A percentile compares a stretch with the other conserved stretches of the same genome.
phyloP scores from a whole-genome alignment of 2,113 vertebrate species.

The Podilymbus podiceps region DNA sequence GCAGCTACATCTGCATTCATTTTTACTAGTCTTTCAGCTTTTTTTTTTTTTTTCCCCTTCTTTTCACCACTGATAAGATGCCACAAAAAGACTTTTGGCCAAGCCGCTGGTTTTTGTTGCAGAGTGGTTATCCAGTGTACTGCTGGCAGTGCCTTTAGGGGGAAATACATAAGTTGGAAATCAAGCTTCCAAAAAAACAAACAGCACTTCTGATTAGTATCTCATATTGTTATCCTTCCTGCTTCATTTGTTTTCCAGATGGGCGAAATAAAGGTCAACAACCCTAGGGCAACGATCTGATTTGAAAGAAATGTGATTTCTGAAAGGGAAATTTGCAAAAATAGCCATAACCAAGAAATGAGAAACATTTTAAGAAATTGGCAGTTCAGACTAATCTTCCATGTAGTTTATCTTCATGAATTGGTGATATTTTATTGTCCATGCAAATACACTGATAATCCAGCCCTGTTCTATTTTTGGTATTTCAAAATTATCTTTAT shows the following conservation, averaged over 20 bases:
- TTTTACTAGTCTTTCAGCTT: background rate
- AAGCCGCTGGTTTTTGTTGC: constrained; percentile 14
- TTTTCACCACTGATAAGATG: background rate
- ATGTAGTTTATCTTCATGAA: constrained; percentile 17
- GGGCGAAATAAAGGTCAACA: constrained; percentile 72
- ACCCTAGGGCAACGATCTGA: constrained; percentile 63
- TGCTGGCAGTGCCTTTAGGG: constrained; percentile 47
- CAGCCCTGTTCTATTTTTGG: background rate
- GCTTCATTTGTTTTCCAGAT: constrained; percentile 80
- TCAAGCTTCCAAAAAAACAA: constrained; percentile 36
- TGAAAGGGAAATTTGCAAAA: constrained; percentile 72
- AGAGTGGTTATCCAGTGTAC: background rate
- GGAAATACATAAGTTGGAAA: constrained; percentile 51
- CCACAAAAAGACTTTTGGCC: background rate
- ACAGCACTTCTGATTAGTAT: constrained; percentile 59
- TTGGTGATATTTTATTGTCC: constrained; percentile 8
- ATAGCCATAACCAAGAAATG: constrained; percentile 62
- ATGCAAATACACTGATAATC: background rate
- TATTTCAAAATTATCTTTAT: accelerated
- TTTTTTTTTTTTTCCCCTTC: background rate
- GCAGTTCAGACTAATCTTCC: constrained; percentile 48
- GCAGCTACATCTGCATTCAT: background rate
- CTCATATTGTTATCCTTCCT: constrained; percentile 73
- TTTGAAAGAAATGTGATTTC: constrained; percentile 75
- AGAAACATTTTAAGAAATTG: constrained; percentile 61